Conservation (phyloP, 2,113 vertebrate genomes). For the Garra rufa region DNA sequence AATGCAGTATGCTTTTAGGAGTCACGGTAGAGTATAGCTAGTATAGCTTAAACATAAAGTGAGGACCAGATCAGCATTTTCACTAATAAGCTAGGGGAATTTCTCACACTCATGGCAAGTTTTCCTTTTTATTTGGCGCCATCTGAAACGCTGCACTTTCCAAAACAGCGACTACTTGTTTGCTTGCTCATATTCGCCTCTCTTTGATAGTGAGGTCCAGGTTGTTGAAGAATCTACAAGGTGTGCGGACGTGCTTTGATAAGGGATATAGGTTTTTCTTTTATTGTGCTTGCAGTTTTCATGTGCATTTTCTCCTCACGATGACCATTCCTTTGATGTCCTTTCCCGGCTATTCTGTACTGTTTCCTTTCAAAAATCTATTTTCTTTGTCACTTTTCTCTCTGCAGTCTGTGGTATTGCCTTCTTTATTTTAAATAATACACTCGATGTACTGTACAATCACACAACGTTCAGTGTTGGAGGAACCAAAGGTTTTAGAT, state of each 20-base stretch:
- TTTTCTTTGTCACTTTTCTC: conserved; percentile 13
- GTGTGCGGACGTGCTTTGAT: not conserved
- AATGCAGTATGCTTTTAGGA: not conserved
- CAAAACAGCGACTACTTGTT: not conserved
- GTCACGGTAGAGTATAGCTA: not conserved
- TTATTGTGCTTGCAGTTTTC: not conserved
- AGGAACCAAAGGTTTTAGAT: not conserved
- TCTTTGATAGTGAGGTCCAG: not conserved
- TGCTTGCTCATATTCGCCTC: not conserved
- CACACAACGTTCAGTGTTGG: not conserved
- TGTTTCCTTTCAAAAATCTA: not conserved
- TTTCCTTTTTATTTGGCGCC: not conserved
- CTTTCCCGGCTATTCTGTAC: not conserved
- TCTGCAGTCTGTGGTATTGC: not conserved
- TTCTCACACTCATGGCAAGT: not conserved
- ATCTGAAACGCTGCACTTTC: not conserved
- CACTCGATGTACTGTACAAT: not conserved
- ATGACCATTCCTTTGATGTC: conserved; percentile 21
- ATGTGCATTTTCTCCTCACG: conserved; percentile 9
- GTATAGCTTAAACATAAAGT: conserved; percentile 15
- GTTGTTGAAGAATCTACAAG: not conserved
- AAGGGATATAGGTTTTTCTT: not conserved
- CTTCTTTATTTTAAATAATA: not conserved
- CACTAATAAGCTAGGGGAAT: not conserved
- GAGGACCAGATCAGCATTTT: conserved; percentile 26